phyloP scores from a whole-genome alignment of 2,797 vertebrate species.

The Aulostomus chinensis region DNA sequence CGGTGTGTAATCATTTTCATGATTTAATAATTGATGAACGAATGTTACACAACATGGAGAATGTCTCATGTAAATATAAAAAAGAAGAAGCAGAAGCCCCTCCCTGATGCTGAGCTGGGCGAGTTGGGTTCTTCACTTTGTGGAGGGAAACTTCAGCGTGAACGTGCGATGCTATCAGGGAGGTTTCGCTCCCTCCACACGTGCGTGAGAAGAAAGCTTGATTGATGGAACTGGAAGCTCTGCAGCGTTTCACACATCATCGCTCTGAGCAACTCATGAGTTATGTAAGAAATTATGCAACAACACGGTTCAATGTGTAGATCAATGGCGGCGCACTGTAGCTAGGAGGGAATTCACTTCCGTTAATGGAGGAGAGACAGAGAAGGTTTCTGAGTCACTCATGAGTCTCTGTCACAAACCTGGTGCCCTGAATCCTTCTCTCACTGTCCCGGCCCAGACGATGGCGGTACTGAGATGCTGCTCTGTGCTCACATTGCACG shows the following conservation, averaged over 20 bases:
- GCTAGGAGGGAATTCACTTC: conserved; percentile 24
- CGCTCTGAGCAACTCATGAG: conserved; percentile 20
- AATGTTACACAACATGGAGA: conserved; percentile 56
- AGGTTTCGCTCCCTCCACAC: too few relatives aligned
- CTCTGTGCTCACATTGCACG: too few relatives aligned
- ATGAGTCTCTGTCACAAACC: too few relatives aligned
- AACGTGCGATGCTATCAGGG: too few relatives aligned
- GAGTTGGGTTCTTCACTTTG: too few relatives aligned
- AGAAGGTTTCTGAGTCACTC: background rate
- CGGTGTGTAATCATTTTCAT: conserved; percentile 38
- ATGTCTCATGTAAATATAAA: conserved; percentile 2
- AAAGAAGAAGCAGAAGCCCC: too few relatives aligned
- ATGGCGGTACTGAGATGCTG: too few relatives aligned
- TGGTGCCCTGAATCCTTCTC: too few relatives aligned
- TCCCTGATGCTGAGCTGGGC: too few relatives aligned
- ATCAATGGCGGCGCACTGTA: conserved; percentile 31
- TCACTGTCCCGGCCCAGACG: too few relatives aligned
- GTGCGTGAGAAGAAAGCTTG: background rate
- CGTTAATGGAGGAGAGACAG: conserved; percentile 7
- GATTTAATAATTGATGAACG: conserved; percentile 57
- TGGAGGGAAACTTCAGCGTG: too few relatives aligned
- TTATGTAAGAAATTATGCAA: conserved; percentile 24
- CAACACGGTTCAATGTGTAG: conserved; percentile 32
- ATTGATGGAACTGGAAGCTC: too few relatives aligned
- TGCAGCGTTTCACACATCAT: conserved; percentile 2